Percentiles rank a stretch among this genome's conserved stretches.
phyloP scores from a whole-genome alignment of 2,113 vertebrate species.

The Pachypanchax playfairii region DNA sequence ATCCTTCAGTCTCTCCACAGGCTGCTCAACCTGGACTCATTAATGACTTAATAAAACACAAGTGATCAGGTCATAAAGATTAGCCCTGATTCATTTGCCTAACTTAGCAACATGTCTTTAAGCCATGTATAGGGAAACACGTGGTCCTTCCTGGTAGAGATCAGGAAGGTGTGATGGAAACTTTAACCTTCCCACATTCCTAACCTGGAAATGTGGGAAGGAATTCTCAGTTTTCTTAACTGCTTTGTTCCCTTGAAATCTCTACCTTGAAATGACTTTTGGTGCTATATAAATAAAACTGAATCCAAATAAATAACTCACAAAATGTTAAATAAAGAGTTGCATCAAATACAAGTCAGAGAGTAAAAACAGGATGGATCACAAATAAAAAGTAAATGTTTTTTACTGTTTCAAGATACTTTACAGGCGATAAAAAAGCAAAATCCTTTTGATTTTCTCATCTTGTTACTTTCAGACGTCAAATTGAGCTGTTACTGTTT shows the following conservation, averaged over 20 bases:
- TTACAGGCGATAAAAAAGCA: too few relatives aligned
- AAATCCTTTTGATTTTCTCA: too few relatives aligned
- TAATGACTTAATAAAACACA: conserved; percentile 69
- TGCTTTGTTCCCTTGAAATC: neutral
- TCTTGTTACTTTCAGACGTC: too few relatives aligned
- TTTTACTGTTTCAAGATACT: too few relatives aligned
- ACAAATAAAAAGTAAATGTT: too few relatives aligned
- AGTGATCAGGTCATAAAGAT: conserved; percentile 70
- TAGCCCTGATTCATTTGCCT: conserved; percentile 73
- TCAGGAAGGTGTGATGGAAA: conserved; percentile 26
- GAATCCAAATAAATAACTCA: too few relatives aligned
- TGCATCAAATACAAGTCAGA: neutral
- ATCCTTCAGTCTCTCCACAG: conserved; percentile 62
- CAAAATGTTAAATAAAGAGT: too few relatives aligned
- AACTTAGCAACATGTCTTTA: conserved; percentile 72
- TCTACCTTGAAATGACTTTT: too few relatives aligned
- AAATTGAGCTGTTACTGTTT: too few relatives aligned
- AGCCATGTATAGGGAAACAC: conserved; percentile 52
- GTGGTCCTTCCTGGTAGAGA: conserved; percentile 40
- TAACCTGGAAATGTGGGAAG: neutral
- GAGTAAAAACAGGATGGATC: too few relatives aligned
- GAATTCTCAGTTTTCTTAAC: neutral
- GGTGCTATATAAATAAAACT: too few relatives aligned
- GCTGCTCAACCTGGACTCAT: conserved; percentile 68
- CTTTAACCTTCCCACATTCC: neutral